Conservation (phyloP, 1,140 invertebrate species). For the Trachelipus rathkii region DNA sequence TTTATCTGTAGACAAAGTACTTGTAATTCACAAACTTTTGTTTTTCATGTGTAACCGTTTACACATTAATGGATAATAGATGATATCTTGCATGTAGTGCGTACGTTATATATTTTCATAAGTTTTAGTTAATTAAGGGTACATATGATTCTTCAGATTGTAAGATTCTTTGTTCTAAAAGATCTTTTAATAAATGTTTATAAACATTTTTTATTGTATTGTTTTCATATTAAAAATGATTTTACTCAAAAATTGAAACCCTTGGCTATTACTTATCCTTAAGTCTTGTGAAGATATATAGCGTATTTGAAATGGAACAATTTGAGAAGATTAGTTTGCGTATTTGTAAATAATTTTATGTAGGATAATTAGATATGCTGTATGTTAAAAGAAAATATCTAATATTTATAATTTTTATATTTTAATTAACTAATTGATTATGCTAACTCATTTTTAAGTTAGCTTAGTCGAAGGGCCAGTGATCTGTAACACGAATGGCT, state of each 20-base stretch:
- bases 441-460: no score
- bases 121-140: conserved; percentile 4
- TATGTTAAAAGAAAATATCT: no score
- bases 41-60: not conserved
- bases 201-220: not conserved
- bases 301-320: not conserved
- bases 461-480: no score
- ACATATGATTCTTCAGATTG: not conserved
- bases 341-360: not conserved
- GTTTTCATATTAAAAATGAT: conserved; percentile 2
- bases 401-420: no score
- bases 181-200: not conserved
- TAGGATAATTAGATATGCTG: no score
- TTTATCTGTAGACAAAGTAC: not conserved
- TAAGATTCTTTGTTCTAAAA: not conserved
- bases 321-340: not conserved
- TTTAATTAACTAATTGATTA: no score
- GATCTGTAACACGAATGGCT: no score
- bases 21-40: not conserved
- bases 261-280: not conserved
- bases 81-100: not conserved
- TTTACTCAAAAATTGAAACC: not conserved
- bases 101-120: not conserved
- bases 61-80: not conserved
- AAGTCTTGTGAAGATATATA: not conserved